Conservation (phyloP, 1,140 invertebrate genomes). For the Gerris buenoi region DNA sequence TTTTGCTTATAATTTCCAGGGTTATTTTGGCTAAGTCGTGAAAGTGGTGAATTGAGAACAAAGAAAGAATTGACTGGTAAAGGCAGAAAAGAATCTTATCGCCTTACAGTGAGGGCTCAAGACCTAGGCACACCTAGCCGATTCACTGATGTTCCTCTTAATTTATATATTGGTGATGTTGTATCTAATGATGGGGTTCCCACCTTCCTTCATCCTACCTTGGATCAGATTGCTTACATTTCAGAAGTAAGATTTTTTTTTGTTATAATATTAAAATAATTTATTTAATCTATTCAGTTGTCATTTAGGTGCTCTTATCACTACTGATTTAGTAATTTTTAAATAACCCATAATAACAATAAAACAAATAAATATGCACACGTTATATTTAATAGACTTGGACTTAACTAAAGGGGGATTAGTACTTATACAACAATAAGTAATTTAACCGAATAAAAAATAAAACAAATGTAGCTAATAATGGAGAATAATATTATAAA, state of each 20-base stretch:
- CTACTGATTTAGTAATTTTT: too few relatives aligned
- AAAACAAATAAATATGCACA: too few relatives aligned
- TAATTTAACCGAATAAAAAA: too few relatives aligned
- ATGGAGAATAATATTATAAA: too few relatives aligned
- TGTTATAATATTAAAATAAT: background rate
- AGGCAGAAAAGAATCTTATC: constrained; percentile 57
- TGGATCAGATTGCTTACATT: constrained; percentile 53
- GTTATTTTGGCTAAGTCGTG: constrained; percentile 46
- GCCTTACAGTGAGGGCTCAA: constrained; percentile 46
- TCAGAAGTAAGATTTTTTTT: constrained; percentile 37
- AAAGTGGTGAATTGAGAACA: constrained; percentile 51
- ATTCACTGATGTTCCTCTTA: constrained; percentile 43
- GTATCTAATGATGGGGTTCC: constrained; percentile 71
- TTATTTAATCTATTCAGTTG: too few relatives aligned
- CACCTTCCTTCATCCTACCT: constrained; percentile 49
- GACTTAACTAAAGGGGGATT: too few relatives aligned
- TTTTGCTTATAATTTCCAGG: constrained; percentile 32
- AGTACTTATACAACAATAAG: too few relatives aligned
- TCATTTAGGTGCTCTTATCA: too few relatives aligned
- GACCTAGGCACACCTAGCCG: constrained; percentile 50
- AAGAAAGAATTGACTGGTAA: constrained; percentile 50
- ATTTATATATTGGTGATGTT: constrained; percentile 61
- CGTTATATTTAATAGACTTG: too few relatives aligned
- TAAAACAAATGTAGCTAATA: too few relatives aligned
- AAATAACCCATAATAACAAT: too few relatives aligned